phyloP scores from a whole-genome alignment of 2,888 invertebrate species.

The Sesia bembeciformis region DNA sequence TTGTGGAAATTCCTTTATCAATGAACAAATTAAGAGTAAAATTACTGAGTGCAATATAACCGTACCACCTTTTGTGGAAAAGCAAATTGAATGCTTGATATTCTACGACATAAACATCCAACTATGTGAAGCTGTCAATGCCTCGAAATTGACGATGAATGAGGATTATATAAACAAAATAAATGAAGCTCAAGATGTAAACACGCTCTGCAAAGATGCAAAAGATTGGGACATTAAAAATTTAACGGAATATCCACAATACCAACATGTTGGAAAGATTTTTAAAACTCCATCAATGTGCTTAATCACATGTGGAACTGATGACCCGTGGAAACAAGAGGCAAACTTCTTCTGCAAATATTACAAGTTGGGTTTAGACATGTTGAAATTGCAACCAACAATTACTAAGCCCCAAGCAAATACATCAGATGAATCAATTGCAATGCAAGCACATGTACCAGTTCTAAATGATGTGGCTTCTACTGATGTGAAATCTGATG shows the following conservation, averaged over 20 bases:
- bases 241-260: conserved; percentile 20
- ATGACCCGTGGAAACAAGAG: conserved; percentile 27
- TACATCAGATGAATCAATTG: not conserved
- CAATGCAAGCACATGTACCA: not conserved
- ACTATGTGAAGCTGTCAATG: conserved; percentile 32
- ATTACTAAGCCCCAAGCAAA: not conserved
- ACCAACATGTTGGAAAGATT: conserved; percentile 22
- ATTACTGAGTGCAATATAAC: conserved; percentile 29
- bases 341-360: conserved; percentile 54
- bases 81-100: conserved; percentile 44
- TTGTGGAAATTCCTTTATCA: conserved; percentile 40
- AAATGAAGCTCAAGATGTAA: conserved; percentile 27
- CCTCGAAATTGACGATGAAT: conserved; percentile 21
- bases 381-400: conserved; percentile 17
- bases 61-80: conserved; percentile 21
- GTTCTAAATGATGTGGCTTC: conserved; percentile 1
- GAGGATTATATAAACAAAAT: conserved; percentile 27
- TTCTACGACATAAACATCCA: conserved; percentile 55
- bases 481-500: conserved; percentile 5
- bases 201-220: conserved; percentile 30
- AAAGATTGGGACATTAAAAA: conserved; percentile 37
- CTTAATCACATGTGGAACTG: conserved; percentile 36
- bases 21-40: conserved; percentile 28
- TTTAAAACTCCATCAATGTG: conserved; percentile 30
- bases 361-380: conserved; percentile 44